Base-by-base conservation (phyloP, 2,888 invertebrate genomes). In the Ectemnius continuus region DNA sequence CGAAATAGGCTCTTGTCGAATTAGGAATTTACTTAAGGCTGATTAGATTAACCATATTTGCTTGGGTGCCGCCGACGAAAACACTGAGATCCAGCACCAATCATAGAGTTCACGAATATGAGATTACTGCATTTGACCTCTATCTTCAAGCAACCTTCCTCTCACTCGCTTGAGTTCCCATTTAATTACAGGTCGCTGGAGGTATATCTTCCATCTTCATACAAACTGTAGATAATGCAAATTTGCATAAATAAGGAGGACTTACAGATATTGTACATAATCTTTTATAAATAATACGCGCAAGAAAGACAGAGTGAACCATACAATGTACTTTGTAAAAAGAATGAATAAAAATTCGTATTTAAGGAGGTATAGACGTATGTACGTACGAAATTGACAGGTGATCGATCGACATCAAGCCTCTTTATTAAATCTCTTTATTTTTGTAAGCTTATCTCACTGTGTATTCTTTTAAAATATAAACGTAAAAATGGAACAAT, bases 1-100 rank as follows among this genome's bases (percentile, higher is more conserved):
- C 91, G 76, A 95, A 95, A 86, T 91, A 88, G 83, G 82, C 5
- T 23, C 28, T 56, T 60, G 61, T 18, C 45, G 48, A 65, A 65
- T 56, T 71, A 59, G 57, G 52, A 59, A 72, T 67, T 62, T 60
- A 60, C 45, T 26, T 16, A 79, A 82, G 75, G 72, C 73, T 75
- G 72, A 76, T 70, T 47, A 62, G 36, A 70, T 70, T 66, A 52
- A 52, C 52, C 36, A 65, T 58, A 73, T 61, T 70, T 52, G 47
- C 45, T 26, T 61, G 28, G 52, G 28, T 61, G 26, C 70, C 16
- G 57, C n/a, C 20, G 65, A 61, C 61, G 70, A 5, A 18, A 48
- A 70, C 52, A 47, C 13, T 6, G 46, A 65, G 48, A 62, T 61
- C 18, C 47, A 46, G 47, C 20, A 61, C 47, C 13, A 61, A 11